Percentiles rank a stretch among this genome's conserved stretches.
Evolutionary conservation across 1,140 invertebrate genomes (phyloP).

Genomic region (Halictus rubicundus): DNA sequence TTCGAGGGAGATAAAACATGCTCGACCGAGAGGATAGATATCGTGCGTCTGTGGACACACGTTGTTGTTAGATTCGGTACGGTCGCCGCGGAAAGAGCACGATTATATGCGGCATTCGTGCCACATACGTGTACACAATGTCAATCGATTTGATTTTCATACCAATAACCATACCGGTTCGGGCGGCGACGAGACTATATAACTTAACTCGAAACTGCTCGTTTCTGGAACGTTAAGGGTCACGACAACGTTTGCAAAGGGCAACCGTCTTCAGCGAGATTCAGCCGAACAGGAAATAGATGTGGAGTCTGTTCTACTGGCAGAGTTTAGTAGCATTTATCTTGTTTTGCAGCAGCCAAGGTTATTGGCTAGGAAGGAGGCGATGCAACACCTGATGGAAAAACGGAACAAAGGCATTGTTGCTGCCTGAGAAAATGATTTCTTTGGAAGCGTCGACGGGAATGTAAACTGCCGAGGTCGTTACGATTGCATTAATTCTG

Average conservation of each 20-base stretch:
- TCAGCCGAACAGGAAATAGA: conserved; percentile 1
- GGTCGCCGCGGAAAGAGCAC: not conserved
- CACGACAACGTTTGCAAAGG: no score
- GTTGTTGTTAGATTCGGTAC: conserved; percentile 23
- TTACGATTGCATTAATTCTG: conserved; percentile 31
- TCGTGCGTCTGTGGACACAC: not conserved
- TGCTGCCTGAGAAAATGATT: conserved; percentile 40
- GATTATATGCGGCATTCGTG: conserved; percentile 15
- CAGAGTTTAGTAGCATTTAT: conserved; percentile 9
- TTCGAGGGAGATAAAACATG: conserved; percentile 34
- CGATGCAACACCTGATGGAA: conserved; percentile 18
- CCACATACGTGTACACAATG: conserved; percentile 15
- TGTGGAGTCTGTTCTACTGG: not conserved
- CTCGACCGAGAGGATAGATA: not conserved
- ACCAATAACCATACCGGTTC: not conserved
- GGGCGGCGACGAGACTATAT: no score
- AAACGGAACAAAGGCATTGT: conserved; percentile 50
- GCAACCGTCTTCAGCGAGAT: no score
- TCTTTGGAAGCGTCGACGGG: conserved; percentile 25
- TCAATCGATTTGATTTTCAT: conserved; percentile 20
- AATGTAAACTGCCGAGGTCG: conserved; percentile 36
- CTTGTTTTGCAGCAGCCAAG: conserved; percentile 35
- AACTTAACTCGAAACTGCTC: no score
- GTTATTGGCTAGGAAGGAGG: conserved; percentile 20
- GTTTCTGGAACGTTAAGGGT: no score